These are phyloP conservation scores for Elgaria multicarinata DNA, from an alignment of 2,113 vertebrate species.

Conservation along the genomic window DNA sequence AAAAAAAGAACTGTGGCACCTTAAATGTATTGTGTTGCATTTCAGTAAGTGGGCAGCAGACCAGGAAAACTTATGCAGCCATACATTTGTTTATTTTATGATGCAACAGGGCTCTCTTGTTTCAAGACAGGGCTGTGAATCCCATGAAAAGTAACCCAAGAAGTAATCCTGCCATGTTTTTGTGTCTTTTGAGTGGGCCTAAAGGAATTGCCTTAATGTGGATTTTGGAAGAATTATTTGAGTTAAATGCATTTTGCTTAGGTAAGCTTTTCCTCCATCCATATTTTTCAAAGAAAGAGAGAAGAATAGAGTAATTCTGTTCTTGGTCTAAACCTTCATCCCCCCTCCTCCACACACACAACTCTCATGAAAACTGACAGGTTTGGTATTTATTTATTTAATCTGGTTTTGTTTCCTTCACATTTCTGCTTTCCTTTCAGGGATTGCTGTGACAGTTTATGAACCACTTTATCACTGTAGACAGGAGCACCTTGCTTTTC, in stretches of 20 bases:
- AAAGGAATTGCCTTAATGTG: background rate
- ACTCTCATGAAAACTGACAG: background rate
- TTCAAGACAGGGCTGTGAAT: background rate
- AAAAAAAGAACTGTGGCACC: background rate
- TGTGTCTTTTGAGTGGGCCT: background rate
- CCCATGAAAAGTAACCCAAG: background rate
- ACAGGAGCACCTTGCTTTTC: background rate
- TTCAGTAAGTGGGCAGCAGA: background rate
- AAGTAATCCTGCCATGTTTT: background rate
- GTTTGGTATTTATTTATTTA: constrained; percentile 4
- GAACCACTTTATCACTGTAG: background rate
- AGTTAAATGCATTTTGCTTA: background rate
- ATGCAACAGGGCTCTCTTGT: background rate
- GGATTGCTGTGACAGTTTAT: constrained; percentile 18
- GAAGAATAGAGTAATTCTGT: background rate
- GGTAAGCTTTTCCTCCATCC: background rate
- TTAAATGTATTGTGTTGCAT: background rate
- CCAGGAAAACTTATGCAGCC: background rate
- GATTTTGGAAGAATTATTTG: background rate
- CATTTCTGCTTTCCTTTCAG: background rate
- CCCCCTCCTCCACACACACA: background rate
- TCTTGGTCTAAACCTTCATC: background rate
- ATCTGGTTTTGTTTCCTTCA: constrained; percentile 5
- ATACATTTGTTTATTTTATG: background rate
- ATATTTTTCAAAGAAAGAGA: background rate